Conservation (phyloP, 2,888 invertebrate species). For the Drosophila neoperkinsi region DNA sequence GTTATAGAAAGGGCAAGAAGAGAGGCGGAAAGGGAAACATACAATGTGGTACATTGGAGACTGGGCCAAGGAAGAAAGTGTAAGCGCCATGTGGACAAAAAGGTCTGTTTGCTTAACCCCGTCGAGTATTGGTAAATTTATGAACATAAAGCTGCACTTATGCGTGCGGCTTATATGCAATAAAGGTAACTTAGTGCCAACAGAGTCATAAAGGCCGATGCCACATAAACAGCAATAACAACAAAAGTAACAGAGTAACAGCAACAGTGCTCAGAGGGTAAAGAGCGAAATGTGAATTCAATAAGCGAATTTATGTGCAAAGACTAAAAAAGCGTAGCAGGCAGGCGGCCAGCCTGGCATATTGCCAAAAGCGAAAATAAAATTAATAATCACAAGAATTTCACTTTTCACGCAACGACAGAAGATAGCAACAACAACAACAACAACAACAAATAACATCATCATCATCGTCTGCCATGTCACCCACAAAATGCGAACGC, state of each 20-base stretch:
- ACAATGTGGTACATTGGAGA: background rate
- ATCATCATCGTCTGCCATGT: slow-evolving; percentile 64
- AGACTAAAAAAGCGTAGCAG: slow-evolving; percentile 64
- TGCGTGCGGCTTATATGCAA: slow-evolving; percentile 81
- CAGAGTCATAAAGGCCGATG: slow-evolving; percentile 77
- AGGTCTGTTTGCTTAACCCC: slow-evolving; percentile 74
- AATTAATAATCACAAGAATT: slow-evolving; percentile 82
- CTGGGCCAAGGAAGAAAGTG: slow-evolving; percentile 59
- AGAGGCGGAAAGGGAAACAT: slow-evolving; percentile 1
- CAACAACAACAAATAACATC: slow-evolving; percentile 36
- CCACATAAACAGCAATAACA: slow-evolving; percentile 63
- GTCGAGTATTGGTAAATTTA: slow-evolving; percentile 71
- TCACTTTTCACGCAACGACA: slow-evolving; percentile 78
- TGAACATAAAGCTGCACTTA: slow-evolving; percentile 79
- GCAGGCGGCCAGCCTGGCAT: slow-evolving; percentile 40
- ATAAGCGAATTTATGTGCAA: slow-evolving; percentile 66
- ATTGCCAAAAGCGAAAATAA: slow-evolving; percentile 78
- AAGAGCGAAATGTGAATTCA: slow-evolving; percentile 56
- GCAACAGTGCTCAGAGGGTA: slow-evolving; percentile 12
- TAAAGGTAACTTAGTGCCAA: slow-evolving; percentile 80
- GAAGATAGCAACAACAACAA: slow-evolving; percentile 45
- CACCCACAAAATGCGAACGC: slow-evolving; percentile 73
- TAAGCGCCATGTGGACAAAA: slow-evolving; percentile 50
- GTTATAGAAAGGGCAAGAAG: slow-evolving; percentile 34
- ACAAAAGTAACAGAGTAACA: slow-evolving; percentile 19